A percentile compares a stretch with the other conserved stretches of the same genome.
Conservation (phyloP, 2,797 vertebrate species). For the Vultur gryphus region DNA sequence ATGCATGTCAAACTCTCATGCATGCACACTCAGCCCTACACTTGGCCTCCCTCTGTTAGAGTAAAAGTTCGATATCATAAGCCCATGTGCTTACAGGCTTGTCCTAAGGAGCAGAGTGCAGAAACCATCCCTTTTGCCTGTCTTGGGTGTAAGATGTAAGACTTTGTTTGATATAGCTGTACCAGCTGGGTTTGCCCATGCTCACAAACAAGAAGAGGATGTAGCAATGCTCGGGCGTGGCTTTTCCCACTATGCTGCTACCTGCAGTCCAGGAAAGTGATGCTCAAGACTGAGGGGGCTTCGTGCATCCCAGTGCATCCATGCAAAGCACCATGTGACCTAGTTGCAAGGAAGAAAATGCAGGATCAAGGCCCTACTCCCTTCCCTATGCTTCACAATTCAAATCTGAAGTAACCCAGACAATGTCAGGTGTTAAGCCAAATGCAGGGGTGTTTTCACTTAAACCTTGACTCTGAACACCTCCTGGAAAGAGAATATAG, state of each 20-base stretch:
- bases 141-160: not conserved
- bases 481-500: not conserved
- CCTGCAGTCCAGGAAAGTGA: not conserved
- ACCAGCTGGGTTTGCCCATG: not conserved
- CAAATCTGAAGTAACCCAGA: not conserved
- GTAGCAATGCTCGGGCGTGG: not conserved
- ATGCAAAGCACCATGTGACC: not conserved
- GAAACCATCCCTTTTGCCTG: not conserved
- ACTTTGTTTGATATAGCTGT: not conserved
- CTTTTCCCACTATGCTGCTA: not conserved
- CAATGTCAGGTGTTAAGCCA: not conserved
- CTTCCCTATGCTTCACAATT: not conserved
- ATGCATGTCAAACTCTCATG: not conserved
- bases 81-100: not conserved
- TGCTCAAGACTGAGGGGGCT: not conserved
- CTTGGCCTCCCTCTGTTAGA: not conserved
- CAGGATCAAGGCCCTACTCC: not conserved
- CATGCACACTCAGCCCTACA: not conserved
- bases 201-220: not conserved
- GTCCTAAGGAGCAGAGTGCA: not conserved
- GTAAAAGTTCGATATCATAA: not conserved
- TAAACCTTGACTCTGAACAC: not conserved
- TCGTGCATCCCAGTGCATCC: not conserved
- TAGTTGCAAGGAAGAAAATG: not conserved
- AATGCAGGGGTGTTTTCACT: not conserved